Percentiles rank a stretch among this genome's conserved stretches.
These are phyloP conservation scores for Seriola quinqueradiata DNA, from an alignment of 2,113 vertebrate species.

Conservation along the genomic window DNA sequence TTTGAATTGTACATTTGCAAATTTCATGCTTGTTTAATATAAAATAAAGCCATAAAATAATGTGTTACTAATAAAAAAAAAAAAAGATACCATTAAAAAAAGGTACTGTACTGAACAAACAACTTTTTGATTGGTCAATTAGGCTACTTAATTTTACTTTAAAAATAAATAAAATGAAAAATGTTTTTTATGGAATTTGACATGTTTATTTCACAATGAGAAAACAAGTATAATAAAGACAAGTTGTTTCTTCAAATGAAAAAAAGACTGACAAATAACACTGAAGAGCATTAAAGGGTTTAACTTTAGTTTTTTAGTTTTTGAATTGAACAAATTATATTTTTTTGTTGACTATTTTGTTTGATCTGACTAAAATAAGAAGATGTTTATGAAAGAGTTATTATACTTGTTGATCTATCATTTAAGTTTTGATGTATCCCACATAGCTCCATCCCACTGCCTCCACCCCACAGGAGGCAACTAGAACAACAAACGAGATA, in stretches of 20 bases:
- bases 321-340: not conserved
- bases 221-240: constrained; percentile 8
- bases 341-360: not conserved
- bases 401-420: not conserved
- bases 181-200: not conserved
- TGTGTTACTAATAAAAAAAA: not conserved
- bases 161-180: not conserved
- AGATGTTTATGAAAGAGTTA: not conserved
- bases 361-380: not conserved
- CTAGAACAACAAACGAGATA: not conserved
- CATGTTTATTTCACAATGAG: constrained; percentile 34
- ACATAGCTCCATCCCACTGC: not conserved
- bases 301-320: not conserved
- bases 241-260: constrained; percentile 1
- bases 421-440: too few relatives aligned
- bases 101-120: too few relatives aligned
- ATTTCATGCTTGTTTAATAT: not conserved
- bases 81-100: too few relatives aligned
- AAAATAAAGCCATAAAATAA: not conserved
- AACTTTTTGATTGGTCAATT: too few relatives aligned
- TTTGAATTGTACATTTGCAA: not conserved
- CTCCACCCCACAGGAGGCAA: not conserved
- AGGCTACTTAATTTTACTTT: not conserved
- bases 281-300: not conserved
- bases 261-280: not conserved